These are phyloP conservation scores for Pituophis catenifer DNA, from an alignment of 2,113 vertebrate species.

Conservation along the genomic window DNA sequence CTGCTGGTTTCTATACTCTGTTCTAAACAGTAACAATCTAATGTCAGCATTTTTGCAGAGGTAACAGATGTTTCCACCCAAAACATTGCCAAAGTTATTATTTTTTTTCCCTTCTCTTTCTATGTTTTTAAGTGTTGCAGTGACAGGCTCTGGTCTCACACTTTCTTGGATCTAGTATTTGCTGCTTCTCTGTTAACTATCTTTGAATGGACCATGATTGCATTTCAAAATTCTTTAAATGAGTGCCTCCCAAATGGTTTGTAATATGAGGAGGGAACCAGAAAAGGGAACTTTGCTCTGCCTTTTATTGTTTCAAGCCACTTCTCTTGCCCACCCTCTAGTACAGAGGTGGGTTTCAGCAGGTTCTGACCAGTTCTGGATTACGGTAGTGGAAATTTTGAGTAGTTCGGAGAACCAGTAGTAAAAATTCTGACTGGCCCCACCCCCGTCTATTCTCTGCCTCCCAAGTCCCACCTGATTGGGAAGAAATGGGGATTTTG, in stretches of 20 bases:
- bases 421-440: too few relatives aligned
- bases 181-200: not conserved
- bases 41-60: not conserved
- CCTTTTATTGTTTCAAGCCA: not conserved
- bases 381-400: too few relatives aligned
- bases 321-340: not conserved
- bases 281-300: not conserved
- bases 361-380: too few relatives aligned
- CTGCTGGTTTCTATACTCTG: not conserved
- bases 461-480: too few relatives aligned
- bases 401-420: too few relatives aligned
- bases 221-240: not conserved
- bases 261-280: not conserved
- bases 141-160: not conserved
- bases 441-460: too few relatives aligned
- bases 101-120: not conserved
- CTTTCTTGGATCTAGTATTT: not conserved
- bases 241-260: not conserved
- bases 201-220: not conserved
- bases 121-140: not conserved
- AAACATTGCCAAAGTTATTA: not conserved
- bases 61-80: slow-evolving; percentile 5
- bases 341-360: not conserved
- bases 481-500: too few relatives aligned
- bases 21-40: not conserved